Percentiles rank a stretch among this genome's conserved stretches.
Conservation (phyloP, 2,113 vertebrate genomes). For the Phrynosoma platyrhinos region DNA sequence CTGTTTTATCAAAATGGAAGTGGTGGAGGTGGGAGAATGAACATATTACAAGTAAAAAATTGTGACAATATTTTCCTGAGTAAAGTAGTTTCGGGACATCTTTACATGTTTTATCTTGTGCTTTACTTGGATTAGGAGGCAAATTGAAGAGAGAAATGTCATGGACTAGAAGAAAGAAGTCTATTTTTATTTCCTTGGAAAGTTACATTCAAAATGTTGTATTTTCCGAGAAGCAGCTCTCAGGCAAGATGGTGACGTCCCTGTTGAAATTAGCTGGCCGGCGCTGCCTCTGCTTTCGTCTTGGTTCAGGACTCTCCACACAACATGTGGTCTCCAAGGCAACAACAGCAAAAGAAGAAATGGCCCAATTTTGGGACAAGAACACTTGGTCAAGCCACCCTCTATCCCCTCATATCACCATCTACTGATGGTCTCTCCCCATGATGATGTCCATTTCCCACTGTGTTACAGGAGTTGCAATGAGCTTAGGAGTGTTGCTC, state of each 20-base stretch:
- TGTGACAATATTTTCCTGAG: constrained; percentile 8
- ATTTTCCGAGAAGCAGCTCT: neutral
- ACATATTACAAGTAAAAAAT: neutral
- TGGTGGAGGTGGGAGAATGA: neutral
- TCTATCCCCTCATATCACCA: constrained; percentile 87
- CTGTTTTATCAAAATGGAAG: constrained; percentile 19
- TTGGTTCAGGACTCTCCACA: too few relatives aligned
- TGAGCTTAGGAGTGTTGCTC: constrained; percentile 82
- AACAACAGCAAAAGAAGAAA: constrained; percentile 90
- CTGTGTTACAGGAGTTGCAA: too few relatives aligned
- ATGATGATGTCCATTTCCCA: too few relatives aligned
- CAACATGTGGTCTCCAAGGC: constrained; percentile 81
- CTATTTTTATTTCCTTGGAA: neutral
- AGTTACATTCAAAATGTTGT: neutral
- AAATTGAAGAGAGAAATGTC: neutral
- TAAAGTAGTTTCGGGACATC: constrained; percentile 14
- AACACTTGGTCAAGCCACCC: constrained; percentile 85
- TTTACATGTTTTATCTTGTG: neutral
- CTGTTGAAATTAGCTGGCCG: too few relatives aligned
- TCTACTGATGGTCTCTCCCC: constrained; percentile 81
- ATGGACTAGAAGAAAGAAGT: neutral
- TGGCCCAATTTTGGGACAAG: constrained; percentile 90
- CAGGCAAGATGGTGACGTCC: too few relatives aligned
- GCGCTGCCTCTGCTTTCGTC: too few relatives aligned
- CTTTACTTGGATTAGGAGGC: constrained; percentile 17